A percentile compares a stretch with the other conserved stretches of the same genome.
Conservation (phyloP, 2,797 vertebrate genomes). For the Manis javanica region DNA sequence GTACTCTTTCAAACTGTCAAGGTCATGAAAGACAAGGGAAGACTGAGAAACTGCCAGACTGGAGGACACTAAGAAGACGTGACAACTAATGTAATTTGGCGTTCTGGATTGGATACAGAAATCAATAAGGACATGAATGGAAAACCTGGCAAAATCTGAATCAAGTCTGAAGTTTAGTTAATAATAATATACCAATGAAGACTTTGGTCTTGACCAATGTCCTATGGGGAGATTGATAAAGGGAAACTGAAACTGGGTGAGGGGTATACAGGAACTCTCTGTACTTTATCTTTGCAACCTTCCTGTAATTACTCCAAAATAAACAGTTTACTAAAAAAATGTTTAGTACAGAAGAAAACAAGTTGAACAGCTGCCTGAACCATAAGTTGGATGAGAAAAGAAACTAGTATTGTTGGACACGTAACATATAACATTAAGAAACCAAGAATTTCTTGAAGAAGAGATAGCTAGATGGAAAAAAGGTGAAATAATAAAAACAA, state of each 20-base stretch:
- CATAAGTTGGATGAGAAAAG: neutral
- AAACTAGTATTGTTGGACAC: neutral
- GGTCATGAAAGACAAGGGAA: neutral
- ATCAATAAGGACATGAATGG: neutral
- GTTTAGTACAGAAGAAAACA: constrained; percentile 35
- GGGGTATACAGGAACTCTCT: neutral
- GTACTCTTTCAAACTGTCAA: neutral
- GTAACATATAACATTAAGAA: constrained; percentile 5
- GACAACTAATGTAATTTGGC: neutral
- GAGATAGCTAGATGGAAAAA: neutral
- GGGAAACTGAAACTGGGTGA: neutral
- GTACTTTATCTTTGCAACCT: neutral
- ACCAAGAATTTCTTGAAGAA: constrained; percentile 35
- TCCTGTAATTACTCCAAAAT: constrained; percentile 21
- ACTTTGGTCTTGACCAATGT: constrained; percentile 13
- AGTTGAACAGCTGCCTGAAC: neutral
- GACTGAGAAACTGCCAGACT: neutral
- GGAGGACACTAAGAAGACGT: neutral
- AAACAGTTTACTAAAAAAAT: neutral
- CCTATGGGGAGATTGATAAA: neutral
- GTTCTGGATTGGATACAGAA: neutral
- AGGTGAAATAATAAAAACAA: neutral
- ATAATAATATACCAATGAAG: neutral
- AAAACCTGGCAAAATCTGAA: constrained; percentile 2
- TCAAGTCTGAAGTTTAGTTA: neutral